Percentiles rank a stretch among this genome's conserved stretches.
Evolutionary conservation across 2,888 invertebrate species (phyloP).

Genomic region (Phyllotreta cruciferae): DNA sequence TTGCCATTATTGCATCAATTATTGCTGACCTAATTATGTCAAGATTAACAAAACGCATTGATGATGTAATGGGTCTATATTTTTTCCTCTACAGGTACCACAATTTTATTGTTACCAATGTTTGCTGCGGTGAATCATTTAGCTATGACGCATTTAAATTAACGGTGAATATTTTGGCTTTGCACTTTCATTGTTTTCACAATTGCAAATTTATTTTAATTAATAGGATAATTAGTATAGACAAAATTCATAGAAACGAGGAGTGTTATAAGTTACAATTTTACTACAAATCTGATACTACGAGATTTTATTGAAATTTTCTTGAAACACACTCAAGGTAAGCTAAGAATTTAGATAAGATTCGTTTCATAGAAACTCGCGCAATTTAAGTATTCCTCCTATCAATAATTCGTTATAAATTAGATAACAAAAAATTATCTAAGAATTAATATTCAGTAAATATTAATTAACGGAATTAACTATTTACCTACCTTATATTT

Average conservation of each 20-base stretch:
- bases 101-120: constrained; percentile 9
- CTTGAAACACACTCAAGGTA: too few relatives aligned
- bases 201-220: constrained; percentile 1
- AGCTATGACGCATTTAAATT: constrained; percentile 20
- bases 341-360: too few relatives aligned
- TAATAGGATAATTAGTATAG: background rate
- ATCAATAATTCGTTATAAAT: too few relatives aligned
- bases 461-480: too few relatives aligned
- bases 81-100: constrained; percentile 16
- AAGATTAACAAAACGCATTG: constrained; percentile 14
- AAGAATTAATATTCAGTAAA: too few relatives aligned
- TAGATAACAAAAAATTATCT: constrained; percentile 2
- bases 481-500: too few relatives aligned
- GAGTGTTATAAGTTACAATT: too few relatives aligned
- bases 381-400: too few relatives aligned
- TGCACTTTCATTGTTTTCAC: constrained; percentile 10
- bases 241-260: background rate
- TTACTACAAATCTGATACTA: too few relatives aligned
- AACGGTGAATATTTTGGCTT: constrained; percentile 6
- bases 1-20: constrained; percentile 5
- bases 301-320: too few relatives aligned
- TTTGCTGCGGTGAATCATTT: constrained; percentile 20
- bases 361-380: too few relatives aligned
- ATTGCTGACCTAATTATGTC: constrained; percentile 22
- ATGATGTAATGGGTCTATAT: constrained; percentile 1